Evolutionary conservation across 2,797 vertebrate species (phyloP).

Genomic region (Craterocephalus amniculus): DNA sequence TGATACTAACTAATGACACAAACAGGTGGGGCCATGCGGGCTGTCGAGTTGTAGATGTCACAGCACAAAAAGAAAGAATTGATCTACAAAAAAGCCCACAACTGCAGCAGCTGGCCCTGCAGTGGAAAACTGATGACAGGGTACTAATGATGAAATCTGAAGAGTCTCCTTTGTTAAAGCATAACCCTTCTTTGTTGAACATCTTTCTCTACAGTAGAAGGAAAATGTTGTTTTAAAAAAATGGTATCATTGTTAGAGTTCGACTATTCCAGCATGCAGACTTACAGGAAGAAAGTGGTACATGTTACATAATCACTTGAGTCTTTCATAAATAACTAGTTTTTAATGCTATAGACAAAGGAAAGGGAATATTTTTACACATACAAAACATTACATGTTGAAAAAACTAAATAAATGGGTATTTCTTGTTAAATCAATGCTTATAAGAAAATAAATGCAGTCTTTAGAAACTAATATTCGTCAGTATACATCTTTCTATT

Average conservation of each 20-base stretch:
- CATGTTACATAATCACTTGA: too few relatives aligned
- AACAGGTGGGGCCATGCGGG: neutral
- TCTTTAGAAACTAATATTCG: neutral
- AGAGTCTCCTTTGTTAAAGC: neutral
- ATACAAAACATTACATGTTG: too few relatives aligned
- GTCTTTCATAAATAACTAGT: neutral
- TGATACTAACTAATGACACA: neutral
- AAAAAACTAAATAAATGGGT: neutral
- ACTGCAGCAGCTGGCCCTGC: neutral
- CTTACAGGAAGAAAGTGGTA: too few relatives aligned
- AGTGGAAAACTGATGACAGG: neutral
- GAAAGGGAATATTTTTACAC: too few relatives aligned
- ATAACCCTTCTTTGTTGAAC: neutral
- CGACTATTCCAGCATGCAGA: too few relatives aligned
- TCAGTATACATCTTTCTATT: neutral
- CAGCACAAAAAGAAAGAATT: neutral
- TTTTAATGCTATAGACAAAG: neutral
- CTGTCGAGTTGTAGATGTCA: neutral
- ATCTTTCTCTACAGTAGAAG: too few relatives aligned
- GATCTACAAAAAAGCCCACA: neutral
- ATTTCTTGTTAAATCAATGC: neutral
- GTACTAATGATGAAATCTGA: neutral
- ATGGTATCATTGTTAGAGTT: neutral
- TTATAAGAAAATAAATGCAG: neutral
- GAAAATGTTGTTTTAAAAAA: too few relatives aligned